phyloP scores from a whole-genome alignment of 2,888 invertebrate species.

The Opisthograptis luteolata region DNA sequence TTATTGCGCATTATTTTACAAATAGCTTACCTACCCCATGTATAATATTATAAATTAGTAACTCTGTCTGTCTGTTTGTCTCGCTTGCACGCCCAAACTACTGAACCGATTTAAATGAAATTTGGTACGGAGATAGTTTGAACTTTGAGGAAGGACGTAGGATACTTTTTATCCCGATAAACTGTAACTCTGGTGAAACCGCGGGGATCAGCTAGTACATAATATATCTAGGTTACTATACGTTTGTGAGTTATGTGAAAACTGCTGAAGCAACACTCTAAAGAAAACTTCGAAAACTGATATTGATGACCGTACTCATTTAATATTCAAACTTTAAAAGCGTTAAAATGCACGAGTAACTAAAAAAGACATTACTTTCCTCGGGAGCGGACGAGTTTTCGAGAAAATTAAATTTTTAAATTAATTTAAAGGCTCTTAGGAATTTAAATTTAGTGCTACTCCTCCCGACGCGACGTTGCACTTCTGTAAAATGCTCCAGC shows the following conservation, averaged over 20 bases:
- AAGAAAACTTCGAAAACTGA: conserved; percentile 3
- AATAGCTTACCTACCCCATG: too few species aligned
- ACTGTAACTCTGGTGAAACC: too few species aligned
- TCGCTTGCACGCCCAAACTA: too few species aligned
- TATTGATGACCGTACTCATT: conserved; percentile 2
- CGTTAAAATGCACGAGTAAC: conserved; percentile 23
- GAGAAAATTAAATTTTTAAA: conserved; percentile 29
- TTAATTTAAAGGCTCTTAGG: conserved; percentile 26
- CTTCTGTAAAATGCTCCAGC: conserved; percentile 6
- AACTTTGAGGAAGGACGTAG: too few species aligned
- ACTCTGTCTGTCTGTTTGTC: too few species aligned
- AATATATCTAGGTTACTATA: too few species aligned
- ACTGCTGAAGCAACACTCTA: neutral
- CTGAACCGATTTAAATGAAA: too few species aligned
- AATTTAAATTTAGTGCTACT: conserved; percentile 26
- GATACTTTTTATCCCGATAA: too few species aligned
- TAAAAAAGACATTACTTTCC: conserved; percentile 27
- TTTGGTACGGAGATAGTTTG: too few species aligned
- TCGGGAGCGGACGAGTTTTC: conserved; percentile 29
- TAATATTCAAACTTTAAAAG: conserved; percentile 18
- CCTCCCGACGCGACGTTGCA: conserved; percentile 2
- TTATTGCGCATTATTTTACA: too few species aligned
- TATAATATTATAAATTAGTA: too few species aligned
- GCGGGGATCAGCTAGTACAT: too few species aligned
- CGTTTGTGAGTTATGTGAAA: neutral